Percentiles rank a stretch among this genome's conserved stretches.
phyloP scores from a whole-genome alignment of 2,797 vertebrate species.

The Artibeus jamaicensis region DNA sequence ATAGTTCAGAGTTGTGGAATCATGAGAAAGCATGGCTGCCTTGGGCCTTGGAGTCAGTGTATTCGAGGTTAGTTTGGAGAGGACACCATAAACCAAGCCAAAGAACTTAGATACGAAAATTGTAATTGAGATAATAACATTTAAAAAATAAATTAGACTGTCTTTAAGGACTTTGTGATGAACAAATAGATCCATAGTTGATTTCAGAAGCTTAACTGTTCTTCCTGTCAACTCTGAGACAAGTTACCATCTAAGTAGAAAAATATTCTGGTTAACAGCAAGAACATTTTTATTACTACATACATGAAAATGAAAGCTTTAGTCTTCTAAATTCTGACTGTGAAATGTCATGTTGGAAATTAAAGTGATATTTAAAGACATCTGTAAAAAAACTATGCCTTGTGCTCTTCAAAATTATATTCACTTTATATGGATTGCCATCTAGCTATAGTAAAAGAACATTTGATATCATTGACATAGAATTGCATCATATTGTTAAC shows the following conservation, averaged over 20 bases:
- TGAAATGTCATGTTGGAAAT: slow-evolving; percentile 3
- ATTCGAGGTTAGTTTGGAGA: neutral
- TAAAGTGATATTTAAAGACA: slow-evolving; percentile 3
- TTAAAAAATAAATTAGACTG: neutral
- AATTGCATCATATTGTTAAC: neutral
- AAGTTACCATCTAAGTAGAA: neutral
- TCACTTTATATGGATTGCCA: neutral
- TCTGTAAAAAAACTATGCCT: neutral
- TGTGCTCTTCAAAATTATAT: neutral
- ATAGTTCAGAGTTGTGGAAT: neutral
- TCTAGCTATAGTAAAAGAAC: neutral
- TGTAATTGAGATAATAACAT: neutral
- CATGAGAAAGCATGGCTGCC: neutral
- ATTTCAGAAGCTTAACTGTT: neutral
- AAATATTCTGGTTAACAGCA: neutral
- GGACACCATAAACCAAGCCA: neutral
- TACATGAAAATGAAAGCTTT: neutral
- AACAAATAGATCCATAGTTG: neutral
- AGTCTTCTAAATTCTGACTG: neutral
- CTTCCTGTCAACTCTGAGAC: neutral
- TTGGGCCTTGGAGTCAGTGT: neutral
- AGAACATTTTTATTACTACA: neutral
- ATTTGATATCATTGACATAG: neutral
- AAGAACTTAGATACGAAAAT: neutral
- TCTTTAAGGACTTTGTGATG: neutral